A percentile compares a stretch with the other conserved stretches of the same genome.
phyloP scores from a whole-genome alignment of 1,140 invertebrate species.

The Phenacoccus solenopsis region DNA sequence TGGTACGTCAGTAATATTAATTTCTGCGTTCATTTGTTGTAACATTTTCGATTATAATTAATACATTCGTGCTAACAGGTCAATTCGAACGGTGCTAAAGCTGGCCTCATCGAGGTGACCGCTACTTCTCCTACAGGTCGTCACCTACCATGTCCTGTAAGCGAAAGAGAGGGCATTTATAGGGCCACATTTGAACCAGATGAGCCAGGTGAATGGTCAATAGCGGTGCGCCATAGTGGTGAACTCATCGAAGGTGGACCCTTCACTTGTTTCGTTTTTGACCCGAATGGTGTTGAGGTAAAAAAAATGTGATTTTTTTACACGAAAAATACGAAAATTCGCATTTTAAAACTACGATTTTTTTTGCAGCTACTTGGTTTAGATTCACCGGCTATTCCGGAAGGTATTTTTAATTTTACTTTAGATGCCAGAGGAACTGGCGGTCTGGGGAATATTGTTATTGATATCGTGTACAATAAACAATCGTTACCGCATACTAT shows the following conservation, averaged over 20 bases:
- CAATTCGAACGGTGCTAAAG: constrained; percentile 50
- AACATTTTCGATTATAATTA: neutral
- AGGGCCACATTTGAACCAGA: constrained; percentile 92
- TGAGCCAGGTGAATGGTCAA: constrained; percentile 92
- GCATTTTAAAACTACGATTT: no score
- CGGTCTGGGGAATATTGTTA: constrained; percentile 72
- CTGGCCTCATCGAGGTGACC: constrained; percentile 72
- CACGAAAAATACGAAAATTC: neutral
- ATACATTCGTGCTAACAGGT: constrained; percentile 40
- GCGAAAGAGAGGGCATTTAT: constrained; percentile 63
- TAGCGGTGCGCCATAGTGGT: constrained; percentile 87
- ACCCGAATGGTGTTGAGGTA: constrained; percentile 77
- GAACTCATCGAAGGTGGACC: constrained; percentile 92
- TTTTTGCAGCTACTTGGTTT: constrained; percentile 42
- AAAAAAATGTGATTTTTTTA: constrained; percentile 25
- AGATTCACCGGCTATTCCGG: constrained; percentile 50
- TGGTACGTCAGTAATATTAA: constrained; percentile 56
- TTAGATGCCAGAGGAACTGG: constrained; percentile 71
- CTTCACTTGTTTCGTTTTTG: constrained; percentile 93
- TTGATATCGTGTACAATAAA: constrained; percentile 78
- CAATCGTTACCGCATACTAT: constrained; percentile 69
- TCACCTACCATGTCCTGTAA: constrained; percentile 57
- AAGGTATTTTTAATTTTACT: constrained; percentile 56
- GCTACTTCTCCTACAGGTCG: constrained; percentile 77
- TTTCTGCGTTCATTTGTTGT: no score